Percentiles rank a stretch among this genome's conserved stretches.
These are phyloP conservation scores for Rotaria sp. DNA, from an alignment of 2,888 invertebrate genomes.

Conservation along the genomic window DNA sequence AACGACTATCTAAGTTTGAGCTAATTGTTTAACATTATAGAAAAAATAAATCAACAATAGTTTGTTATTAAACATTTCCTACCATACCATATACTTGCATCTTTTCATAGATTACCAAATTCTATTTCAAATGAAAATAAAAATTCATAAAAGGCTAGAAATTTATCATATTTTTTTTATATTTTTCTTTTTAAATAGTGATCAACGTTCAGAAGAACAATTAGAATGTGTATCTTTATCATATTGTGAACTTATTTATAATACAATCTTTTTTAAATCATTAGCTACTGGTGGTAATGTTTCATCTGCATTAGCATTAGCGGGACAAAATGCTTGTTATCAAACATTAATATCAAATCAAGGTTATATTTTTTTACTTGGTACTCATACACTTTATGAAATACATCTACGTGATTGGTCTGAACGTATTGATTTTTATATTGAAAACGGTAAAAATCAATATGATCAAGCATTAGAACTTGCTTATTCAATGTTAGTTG, in stretches of 20 bases:
- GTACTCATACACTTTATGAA: conserved; percentile 63
- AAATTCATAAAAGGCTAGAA: too few species aligned
- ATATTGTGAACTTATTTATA: conserved; percentile 54
- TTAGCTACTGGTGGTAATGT: conserved; percentile 90
- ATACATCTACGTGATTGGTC: conserved; percentile 59
- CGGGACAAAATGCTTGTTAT: conserved; percentile 70
- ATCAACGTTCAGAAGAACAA: conserved; percentile 45
- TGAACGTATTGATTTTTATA: conserved; percentile 57
- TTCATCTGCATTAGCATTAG: conserved; percentile 69
- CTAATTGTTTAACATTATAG: too few species aligned
- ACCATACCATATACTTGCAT: too few species aligned
- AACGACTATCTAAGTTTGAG: too few species aligned
- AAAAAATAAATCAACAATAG: too few species aligned
- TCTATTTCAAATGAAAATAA: too few species aligned
- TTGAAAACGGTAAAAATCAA: conserved; percentile 56
- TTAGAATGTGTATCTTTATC: conserved; percentile 41
- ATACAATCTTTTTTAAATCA: conserved; percentile 61
- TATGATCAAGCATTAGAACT: conserved; percentile 62
- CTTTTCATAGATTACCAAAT: too few species aligned
- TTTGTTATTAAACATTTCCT: too few species aligned
- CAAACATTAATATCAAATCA: conserved; percentile 66
- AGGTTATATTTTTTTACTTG: conserved; percentile 66
- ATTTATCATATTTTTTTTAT: not conserved
- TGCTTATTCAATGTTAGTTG: conserved; percentile 63
- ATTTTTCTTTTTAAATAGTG: conserved; percentile 44